Base-by-base conservation (phyloP, 2,797 vertebrate species). In the Sebastes elongatus region DNA sequence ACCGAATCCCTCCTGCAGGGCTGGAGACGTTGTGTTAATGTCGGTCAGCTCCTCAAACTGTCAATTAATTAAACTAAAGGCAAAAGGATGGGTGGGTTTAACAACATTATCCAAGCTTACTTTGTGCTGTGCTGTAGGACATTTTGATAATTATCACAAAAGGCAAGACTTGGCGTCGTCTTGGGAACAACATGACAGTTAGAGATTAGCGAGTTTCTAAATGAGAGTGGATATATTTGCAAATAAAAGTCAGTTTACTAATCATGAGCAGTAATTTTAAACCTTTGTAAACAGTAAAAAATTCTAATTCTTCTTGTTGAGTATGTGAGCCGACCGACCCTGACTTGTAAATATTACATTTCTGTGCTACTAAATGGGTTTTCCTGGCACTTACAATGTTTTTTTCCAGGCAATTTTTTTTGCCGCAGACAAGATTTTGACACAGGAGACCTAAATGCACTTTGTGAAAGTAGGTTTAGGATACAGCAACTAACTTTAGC, bases 41-140 rank as follows among this genome's bases (percentile, higher is more conserved):
- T n/a, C 9, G 78, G 75, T 71, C 77, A 25, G 32, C 60, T 78
- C 76, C 74, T 84, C 66, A 52, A 53, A 71, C 65, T 63, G 56
- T 57, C 73, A 75, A 79, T 78, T 69, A 57, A 87, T 81, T 78
- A 22, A 74, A 60, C 23, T 27, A 11, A 68, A 79, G 42, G 57
- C 46, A 75, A 59, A 69, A 32, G 13, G 10, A 53, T 14, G 49
- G 66, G n/a, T 68, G 55, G 18, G 20, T 5, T n/a, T 46, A 52
- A 74, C 49, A 60, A 42, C 32, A 30, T 67, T 13, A 82, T 68
- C 38, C 33, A 25, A 46, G 35, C 27, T 71, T 56, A 30, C 49
- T 68, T 46, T 74, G 14, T 74, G 68, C 69, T 71, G 61, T 70
- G 66, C 68, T 74, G 53, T 74, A 60, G 23, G 77, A 60, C 64